Conservation (phyloP, 2,888 invertebrate genomes). For the Platycnemis pennipes region DNA sequence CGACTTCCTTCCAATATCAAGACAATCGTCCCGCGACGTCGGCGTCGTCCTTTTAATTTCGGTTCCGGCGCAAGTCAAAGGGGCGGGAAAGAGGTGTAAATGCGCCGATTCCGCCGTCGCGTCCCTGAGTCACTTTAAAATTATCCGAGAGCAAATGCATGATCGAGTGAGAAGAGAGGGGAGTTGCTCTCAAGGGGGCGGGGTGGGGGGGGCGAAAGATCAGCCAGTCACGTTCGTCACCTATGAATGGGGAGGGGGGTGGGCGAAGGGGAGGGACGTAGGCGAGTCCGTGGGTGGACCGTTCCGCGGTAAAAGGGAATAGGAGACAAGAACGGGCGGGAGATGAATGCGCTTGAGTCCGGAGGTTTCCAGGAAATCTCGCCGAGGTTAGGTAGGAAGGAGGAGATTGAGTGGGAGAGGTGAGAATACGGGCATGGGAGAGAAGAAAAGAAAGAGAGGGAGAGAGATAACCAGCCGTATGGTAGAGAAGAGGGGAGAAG, state of each 20-base stretch:
- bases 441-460: neutral
- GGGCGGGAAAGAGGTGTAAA: neutral
- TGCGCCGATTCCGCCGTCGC: too few relatives aligned
- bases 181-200: too few relatives aligned
- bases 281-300: neutral
- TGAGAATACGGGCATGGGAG: neutral
- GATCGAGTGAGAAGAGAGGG: too few relatives aligned
- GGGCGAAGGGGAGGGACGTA: neutral
- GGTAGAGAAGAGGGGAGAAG: neutral
- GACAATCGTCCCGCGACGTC: neutral
- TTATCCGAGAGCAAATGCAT: too few relatives aligned
- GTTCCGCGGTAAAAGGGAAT: neutral
- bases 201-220: too few relatives aligned
- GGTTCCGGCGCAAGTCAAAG: neutral
- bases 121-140: too few relatives aligned
- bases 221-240: neutral
- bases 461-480: neutral
- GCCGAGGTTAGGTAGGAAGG: too few relatives aligned
- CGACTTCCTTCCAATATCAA: neutral
- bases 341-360: neutral
- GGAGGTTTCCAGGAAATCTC: neutral
- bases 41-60: neutral
- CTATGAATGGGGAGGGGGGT: neutral
- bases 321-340: conserved; percentile 5
- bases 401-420: too few relatives aligned